Conservation (phyloP, 2,113 vertebrate genomes). For the Eulemur macaco region DNA sequence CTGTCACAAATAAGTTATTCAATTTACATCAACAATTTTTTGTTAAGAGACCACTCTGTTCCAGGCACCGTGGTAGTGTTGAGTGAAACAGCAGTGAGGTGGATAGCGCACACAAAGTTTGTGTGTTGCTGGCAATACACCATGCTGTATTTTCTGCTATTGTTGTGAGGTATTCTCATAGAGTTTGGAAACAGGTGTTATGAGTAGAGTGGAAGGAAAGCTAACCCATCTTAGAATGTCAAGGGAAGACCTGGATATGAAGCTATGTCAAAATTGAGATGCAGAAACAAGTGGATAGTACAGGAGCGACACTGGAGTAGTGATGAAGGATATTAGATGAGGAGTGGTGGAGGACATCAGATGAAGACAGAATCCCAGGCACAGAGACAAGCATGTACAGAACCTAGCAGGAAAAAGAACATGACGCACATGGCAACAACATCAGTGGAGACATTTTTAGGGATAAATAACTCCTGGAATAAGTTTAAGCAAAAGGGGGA, state of each 20-base stretch:
- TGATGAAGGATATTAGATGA: too few species aligned
- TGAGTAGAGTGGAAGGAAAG: not conserved
- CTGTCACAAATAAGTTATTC: conserved; percentile 18
- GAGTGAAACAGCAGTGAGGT: not conserved
- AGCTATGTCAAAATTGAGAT: not conserved
- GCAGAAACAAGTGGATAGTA: not conserved
- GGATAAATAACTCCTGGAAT: not conserved
- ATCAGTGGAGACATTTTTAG: not conserved
- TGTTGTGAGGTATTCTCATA: not conserved
- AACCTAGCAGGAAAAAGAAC: not conserved
- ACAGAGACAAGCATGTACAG: not conserved
- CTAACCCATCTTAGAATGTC: not conserved
- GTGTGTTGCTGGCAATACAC: accelerated
- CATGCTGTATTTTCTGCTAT: not conserved
- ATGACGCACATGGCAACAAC: not conserved
- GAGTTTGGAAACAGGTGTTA: not conserved
- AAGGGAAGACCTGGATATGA: not conserved
- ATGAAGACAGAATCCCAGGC: not conserved
- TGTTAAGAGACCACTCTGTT: not conserved
- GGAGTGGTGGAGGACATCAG: too few species aligned
- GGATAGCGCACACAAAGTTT: not conserved
- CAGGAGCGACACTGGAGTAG: not conserved
- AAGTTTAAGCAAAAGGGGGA: not conserved
- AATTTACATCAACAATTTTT: not conserved
- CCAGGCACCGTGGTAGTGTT: not conserved